Percentiles rank a stretch among this genome's conserved stretches.
Conservation (phyloP, 2,888 invertebrate genomes). For the Pemphredon lugubris region DNA sequence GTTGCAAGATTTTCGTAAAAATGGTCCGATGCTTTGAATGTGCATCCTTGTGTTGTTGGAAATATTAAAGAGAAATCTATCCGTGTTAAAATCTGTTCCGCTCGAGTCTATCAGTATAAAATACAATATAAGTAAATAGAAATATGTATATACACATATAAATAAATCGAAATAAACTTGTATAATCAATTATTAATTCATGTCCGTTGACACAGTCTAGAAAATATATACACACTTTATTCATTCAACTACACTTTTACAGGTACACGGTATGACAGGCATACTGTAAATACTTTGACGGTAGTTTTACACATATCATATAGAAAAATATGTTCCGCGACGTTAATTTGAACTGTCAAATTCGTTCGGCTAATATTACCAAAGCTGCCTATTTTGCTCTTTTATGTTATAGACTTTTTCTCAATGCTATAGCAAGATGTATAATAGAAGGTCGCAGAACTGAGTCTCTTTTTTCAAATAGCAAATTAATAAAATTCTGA, state of each 20-base stretch:
- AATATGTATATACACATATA: conserved; percentile 59
- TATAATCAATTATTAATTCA: conserved; percentile 57
- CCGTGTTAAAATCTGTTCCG: conserved; percentile 73
- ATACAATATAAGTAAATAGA: conserved; percentile 60
- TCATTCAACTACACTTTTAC: conserved; percentile 51
- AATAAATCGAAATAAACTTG: conserved; percentile 69
- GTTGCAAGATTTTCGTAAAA: conserved; percentile 38
- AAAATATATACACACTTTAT: conserved; percentile 68
- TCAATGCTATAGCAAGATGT: conserved; percentile 8
- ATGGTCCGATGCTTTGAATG: conserved; percentile 66
- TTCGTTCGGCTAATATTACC: conserved; percentile 14
- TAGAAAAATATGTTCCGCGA: conserved; percentile 60
- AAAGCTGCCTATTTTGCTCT: conserved; percentile 2
- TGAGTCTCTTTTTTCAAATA: conserved; percentile 5
- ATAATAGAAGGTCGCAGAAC: conserved; percentile 17
- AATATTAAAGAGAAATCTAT: conserved; percentile 75
- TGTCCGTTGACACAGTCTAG: conserved; percentile 47
- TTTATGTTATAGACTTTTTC: background rate
- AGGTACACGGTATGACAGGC: conserved; percentile 59
- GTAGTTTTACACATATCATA: conserved; percentile 55
- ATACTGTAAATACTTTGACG: conserved; percentile 55
- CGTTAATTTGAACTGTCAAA: conserved; percentile 27
- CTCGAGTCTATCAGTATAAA: conserved; percentile 69
- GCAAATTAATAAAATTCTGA: conserved; percentile 3
- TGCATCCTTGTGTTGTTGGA: conserved; percentile 75